These are phyloP conservation scores for Scaptomyza tumidula DNA, from an alignment of 2,888 invertebrate genomes.

Conservation along the genomic window DNA sequence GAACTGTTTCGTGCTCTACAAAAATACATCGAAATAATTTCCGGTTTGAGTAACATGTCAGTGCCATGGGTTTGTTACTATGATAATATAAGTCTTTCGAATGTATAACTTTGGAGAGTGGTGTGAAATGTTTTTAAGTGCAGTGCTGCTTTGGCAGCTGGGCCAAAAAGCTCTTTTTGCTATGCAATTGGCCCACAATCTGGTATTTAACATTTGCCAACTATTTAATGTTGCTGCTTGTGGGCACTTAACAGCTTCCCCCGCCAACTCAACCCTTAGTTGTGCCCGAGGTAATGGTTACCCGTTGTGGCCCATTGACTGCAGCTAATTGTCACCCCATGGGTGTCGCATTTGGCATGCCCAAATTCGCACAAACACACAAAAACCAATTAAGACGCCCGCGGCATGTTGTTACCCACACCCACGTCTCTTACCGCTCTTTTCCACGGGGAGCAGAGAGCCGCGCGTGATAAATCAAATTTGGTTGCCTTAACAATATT, in stretches of 20 bases:
- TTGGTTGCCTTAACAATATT: conserved; percentile 79
- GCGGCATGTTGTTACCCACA: conserved; percentile 38
- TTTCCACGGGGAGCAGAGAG: conserved; percentile 9
- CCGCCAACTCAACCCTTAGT: conserved; percentile 3
- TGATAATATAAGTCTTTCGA: neutral
- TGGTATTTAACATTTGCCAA: conserved; percentile 33
- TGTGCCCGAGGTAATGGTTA: neutral
- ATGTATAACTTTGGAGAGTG: neutral
- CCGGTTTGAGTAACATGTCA: neutral
- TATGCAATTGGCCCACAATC: conserved; percentile 38
- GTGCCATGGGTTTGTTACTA: neutral
- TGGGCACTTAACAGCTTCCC: conserved; percentile 58
- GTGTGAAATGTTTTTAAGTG: conserved; percentile 20
- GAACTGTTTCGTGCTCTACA: neutral
- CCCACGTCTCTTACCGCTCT: neutral
- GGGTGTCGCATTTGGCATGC: conserved; percentile 44
- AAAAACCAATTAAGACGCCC: conserved; percentile 75
- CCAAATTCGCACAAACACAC: conserved; percentile 37
- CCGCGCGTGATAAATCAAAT: conserved; percentile 79
- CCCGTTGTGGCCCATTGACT: conserved; percentile 44
- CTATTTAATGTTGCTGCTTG: conserved; percentile 46
- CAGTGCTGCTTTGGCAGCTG: conserved; percentile 12
- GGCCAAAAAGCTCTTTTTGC: conserved; percentile 28
- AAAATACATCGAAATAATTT: neutral
- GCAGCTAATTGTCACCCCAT: conserved; percentile 72